These are phyloP conservation scores for Ectropis grisescens DNA, from an alignment of 1,140 invertebrate species.

Conservation along the genomic window DNA sequence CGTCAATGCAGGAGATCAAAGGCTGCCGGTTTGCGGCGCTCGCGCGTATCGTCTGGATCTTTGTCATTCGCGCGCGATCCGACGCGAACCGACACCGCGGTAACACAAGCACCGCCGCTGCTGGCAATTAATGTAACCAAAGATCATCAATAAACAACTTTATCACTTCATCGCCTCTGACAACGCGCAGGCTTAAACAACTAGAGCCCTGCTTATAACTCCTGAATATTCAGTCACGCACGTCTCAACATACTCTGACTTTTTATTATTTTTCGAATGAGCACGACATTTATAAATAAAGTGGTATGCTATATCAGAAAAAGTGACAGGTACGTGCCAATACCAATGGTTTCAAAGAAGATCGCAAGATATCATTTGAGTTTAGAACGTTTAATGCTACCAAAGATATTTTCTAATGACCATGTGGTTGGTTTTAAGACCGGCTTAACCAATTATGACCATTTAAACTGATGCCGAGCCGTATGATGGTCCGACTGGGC, in stretches of 20 bases:
- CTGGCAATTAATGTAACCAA: conserved; percentile 62
- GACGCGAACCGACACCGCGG: conserved; percentile 39
- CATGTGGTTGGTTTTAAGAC: too few relatives aligned
- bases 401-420: too few relatives aligned
- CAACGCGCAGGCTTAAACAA: conserved; percentile 44
- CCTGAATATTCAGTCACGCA: conserved; percentile 59
- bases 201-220: conserved; percentile 45
- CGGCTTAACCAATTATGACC: conserved; percentile 64
- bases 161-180: conserved; percentile 63
- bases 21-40: conserved; percentile 28
- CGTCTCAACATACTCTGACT: conserved; percentile 30
- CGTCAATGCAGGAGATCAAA: conserved; percentile 48
- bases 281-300: conserved; percentile 10
- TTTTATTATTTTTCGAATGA: conserved; percentile 4
- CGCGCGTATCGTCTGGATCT: conserved; percentile 49
- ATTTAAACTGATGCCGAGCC: conserved; percentile 45
- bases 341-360: too few relatives aligned
- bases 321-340: too few relatives aligned
- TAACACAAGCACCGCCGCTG: conserved; percentile 55
- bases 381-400: too few relatives aligned
- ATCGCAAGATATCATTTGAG: too few relatives aligned
- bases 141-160: conserved; percentile 68
- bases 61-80: conserved; percentile 56
- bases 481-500: conserved; percentile 41
- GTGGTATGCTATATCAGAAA: conserved; percentile 11